phyloP scores from a whole-genome alignment of 2,888 invertebrate species.

The Siphlonurus alternatus region DNA sequence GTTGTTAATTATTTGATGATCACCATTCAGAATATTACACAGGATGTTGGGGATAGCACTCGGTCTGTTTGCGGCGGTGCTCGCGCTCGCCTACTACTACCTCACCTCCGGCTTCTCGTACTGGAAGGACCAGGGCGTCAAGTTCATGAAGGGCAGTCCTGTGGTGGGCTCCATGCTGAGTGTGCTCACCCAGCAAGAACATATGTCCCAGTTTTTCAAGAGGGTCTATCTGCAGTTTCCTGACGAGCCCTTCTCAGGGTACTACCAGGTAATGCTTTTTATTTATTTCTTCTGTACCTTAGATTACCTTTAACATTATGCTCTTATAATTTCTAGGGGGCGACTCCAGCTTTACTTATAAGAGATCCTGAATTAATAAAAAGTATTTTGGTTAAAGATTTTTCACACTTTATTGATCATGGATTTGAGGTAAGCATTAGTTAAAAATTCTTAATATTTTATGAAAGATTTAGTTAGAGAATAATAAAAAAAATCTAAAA shows the following conservation, averaged over 20 bases:
- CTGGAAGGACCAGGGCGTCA: not conserved
- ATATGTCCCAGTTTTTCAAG: not conserved
- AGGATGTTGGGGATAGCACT: too few relatives aligned
- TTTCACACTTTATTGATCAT: slow-evolving; percentile 10
- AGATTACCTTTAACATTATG: not conserved
- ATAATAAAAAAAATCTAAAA: too few relatives aligned
- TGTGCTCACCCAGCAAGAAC: not conserved
- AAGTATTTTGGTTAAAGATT: slow-evolving; percentile 7
- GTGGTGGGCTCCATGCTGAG: not conserved
- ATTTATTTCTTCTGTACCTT: not conserved
- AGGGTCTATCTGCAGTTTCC: not conserved
- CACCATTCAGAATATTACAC: too few relatives aligned
- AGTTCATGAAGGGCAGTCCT: not conserved
- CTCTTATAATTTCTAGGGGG: not conserved
- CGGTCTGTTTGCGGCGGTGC: not conserved
- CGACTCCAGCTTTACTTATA: not conserved
- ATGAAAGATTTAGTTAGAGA: too few relatives aligned
- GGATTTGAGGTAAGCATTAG: slow-evolving; percentile 6
- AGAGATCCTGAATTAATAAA: slow-evolving; percentile 1
- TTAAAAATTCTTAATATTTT: too few relatives aligned
- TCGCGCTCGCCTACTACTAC: not conserved
- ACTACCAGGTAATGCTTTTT: not conserved
- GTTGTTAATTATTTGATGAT: too few relatives aligned
- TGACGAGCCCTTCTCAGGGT: not conserved
- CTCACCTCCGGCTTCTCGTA: not conserved